Conservation (phyloP, 2,113 vertebrate species). For the Progne subis region DNA sequence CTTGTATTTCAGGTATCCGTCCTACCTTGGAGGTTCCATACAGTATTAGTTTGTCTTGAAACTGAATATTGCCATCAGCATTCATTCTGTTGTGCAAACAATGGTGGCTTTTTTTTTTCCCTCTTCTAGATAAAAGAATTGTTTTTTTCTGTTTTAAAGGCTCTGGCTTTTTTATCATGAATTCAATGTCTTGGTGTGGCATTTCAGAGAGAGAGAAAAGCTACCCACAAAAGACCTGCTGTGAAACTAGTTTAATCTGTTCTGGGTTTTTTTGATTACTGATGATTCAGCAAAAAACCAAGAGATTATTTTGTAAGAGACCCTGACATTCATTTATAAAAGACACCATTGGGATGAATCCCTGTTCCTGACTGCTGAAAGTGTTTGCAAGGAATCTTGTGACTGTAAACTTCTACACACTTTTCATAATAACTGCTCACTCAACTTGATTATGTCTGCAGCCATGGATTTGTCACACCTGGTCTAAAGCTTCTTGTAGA, state of each 20-base stretch:
- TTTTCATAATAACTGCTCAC: not conserved
- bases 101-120: rapidly evolving
- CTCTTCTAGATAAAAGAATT: not conserved
- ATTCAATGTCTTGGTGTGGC: not conserved
- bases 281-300: not conserved
- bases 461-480: not conserved
- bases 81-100: not conserved
- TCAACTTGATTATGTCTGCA: not conserved
- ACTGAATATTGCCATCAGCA: not conserved
- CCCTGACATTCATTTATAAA: not conserved
- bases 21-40: not conserved
- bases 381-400: not conserved
- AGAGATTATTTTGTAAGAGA: not conserved
- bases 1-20: not conserved
- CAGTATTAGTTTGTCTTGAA: not conserved
- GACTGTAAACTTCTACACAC: not conserved
- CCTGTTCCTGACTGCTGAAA: not conserved
- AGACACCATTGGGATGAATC: not conserved
- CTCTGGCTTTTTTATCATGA: not conserved
- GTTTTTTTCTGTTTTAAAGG: not conserved
- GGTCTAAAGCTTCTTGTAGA: not conserved
- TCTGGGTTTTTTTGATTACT: not conserved
- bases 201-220: not conserved
- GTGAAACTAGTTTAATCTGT: not conserved
- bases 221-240: not conserved